Evolutionary conservation across 2,888 invertebrate species (phyloP), one percentile per base, ranked within the genome.

Genomic region (Aricia artaxerxes): DNA sequence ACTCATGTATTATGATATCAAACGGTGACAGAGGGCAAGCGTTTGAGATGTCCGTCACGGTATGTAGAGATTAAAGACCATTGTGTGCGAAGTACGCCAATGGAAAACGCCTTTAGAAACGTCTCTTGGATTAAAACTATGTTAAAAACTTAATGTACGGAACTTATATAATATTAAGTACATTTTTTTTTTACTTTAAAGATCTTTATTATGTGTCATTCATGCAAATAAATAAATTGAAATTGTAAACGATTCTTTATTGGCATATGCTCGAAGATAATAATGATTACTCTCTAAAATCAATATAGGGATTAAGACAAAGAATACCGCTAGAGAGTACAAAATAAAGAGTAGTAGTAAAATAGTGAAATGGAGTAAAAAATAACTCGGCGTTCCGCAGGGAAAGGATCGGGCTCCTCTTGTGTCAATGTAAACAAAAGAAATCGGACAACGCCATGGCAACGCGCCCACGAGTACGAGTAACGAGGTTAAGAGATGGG

Each of bases 361-460:
- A 69, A 69, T 38, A 69, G 35, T 69, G 69, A 69, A 69, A 69
- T 69, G 69, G 35, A 69, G 69, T 13, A 69, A 69, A 69, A 38
- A 69, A 69, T 69, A 13, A 11, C 35, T 69, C 31, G 11, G 69
- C 69, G 38, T 31, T 31, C 69, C 69, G 13, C 35, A 38, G 11
- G 35, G 69, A 31, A 64, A 64, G 64, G 64, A 69, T 69, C 64
- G 64, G 24, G 35, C 69, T 69, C 13, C 35, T 69, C 69, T 69
- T 69, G 69, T 69, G 69, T 69, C 69, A 69, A 38, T 69, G 69
- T 69, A 53, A 76, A 76, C 49, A 76, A 76, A 76, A 53, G 49
- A 76, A 73, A 53, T 76, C 76, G 76, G 57, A 35, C 76, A 76
- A 76, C 76, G 76, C 76, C 35, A 35, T 38, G 57, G 57, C 76